Evolutionary conservation across 2,797 vertebrate species (phyloP).

Genomic region (Gobio occitaniae): DNA sequence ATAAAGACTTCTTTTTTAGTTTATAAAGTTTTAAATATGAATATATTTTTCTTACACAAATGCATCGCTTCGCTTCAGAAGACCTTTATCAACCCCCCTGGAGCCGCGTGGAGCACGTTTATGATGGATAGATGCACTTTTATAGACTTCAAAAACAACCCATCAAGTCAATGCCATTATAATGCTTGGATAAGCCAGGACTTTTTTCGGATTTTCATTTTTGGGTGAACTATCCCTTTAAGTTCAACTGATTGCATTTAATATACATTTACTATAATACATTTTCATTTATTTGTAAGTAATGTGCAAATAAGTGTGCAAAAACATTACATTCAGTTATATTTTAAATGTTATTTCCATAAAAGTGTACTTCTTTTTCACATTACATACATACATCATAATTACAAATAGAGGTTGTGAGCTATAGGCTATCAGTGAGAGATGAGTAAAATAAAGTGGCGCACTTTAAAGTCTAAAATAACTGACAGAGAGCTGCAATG

Average conservation of each 20-base stretch:
- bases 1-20: no score
- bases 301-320: not conserved
- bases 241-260: not conserved
- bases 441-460: slow-evolving; percentile 11
- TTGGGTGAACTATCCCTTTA: no score
- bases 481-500: slow-evolving; percentile 45
- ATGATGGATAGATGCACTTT: no score
- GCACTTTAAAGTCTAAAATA: slow-evolving; percentile 42
- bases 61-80: no score
- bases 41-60: no score
- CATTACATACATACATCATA: not conserved
- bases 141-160: no score
- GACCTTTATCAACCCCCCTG: no score
- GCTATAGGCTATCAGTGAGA: not conserved
- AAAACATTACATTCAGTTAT: not conserved
- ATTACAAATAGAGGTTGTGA: slow-evolving; percentile 3
- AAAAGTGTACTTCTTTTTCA: not conserved
- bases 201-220: no score
- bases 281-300: not conserved
- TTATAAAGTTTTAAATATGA: no score
- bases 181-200: no score
- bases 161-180: no score
- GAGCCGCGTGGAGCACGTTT: no score
- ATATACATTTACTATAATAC: not conserved
- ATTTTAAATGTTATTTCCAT: not conserved